Percentiles rank a stretch among this genome's conserved stretches.
phyloP scores from a whole-genome alignment of 2,888 invertebrate species.

The Trichopria drosophilae region DNA sequence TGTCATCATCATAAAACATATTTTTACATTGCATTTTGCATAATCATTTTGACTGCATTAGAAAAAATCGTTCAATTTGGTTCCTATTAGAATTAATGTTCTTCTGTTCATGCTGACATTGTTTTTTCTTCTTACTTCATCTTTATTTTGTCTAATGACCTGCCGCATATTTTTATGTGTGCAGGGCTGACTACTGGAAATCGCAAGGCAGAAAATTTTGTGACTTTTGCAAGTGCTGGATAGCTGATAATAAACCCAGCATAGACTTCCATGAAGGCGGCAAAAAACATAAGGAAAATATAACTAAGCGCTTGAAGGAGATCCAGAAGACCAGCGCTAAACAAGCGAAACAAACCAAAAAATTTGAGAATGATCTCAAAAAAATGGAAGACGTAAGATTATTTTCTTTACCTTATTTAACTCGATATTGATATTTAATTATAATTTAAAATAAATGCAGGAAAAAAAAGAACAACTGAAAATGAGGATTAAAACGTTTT shows the following conservation, averaged over 20 bases:
- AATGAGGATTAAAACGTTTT: too few species aligned
- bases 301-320: slow-evolving; percentile 80
- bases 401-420: background rate
- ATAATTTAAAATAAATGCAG: too few species aligned
- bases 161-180: slow-evolving; percentile 36
- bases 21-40: too few species aligned
- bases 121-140: background rate
- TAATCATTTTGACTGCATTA: slow-evolving; percentile 11
- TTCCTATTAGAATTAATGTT: background rate
- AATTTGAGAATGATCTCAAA: slow-evolving; percentile 77
- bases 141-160: too few species aligned
- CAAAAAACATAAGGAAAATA: slow-evolving; percentile 88
- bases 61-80: slow-evolving; percentile 1
- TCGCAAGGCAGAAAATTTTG: slow-evolving; percentile 94
- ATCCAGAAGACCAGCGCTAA: slow-evolving; percentile 83
- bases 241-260: slow-evolving; percentile 95
- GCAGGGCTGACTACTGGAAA: slow-evolving; percentile 95
- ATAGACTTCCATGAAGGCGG: slow-evolving; percentile 94
- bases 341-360: slow-evolving; percentile 75
- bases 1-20: too few species aligned
- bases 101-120: background rate
- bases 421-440: background rate
- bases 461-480: too few species aligned
- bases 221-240: slow-evolving; percentile 98
- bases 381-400: slow-evolving; percentile 78